Percentiles rank a stretch among this genome's conserved stretches.
Evolutionary conservation across 1,140 invertebrate genomes (phyloP).

Genomic region (Dendrolimus kikuchii): DNA sequence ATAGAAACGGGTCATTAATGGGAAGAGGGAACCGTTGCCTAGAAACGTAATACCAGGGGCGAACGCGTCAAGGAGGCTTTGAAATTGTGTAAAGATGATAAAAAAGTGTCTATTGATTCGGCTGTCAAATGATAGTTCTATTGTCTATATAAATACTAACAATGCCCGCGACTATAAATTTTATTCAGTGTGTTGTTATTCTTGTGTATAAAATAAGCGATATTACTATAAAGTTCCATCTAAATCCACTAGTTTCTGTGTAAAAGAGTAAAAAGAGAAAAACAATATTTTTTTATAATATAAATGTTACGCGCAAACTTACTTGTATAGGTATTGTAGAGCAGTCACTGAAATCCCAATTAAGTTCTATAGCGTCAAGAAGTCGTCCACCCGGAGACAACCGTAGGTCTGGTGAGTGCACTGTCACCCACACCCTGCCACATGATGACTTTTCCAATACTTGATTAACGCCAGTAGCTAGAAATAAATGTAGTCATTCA

Average conservation of each 20-base stretch:
- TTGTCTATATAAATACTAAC: no score
- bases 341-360: constrained; percentile 59
- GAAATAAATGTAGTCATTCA: constrained; percentile 11
- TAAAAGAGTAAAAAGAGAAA: not conserved
- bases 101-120: no score
- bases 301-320: constrained; percentile 5
- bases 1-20: no score
- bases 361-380: constrained; percentile 53
- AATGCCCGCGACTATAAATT: no score
- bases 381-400: constrained; percentile 18
- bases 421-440: constrained; percentile 54
- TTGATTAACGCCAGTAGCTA: constrained; percentile 32
- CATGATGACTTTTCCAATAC: constrained; percentile 44
- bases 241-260: not conserved
- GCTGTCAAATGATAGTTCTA: no score
- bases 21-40: no score
- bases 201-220: no score
- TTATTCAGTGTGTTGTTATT: no score
- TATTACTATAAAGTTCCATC: no score
- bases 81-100: no score
- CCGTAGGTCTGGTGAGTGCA: constrained; percentile 48
- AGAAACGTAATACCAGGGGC: no score
- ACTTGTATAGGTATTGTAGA: constrained; percentile 44
- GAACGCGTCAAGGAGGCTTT: no score
- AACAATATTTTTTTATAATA: not conserved